phyloP scores from a whole-genome alignment of 1,140 invertebrate genomes.

The Globodera rostochiensis region DNA sequence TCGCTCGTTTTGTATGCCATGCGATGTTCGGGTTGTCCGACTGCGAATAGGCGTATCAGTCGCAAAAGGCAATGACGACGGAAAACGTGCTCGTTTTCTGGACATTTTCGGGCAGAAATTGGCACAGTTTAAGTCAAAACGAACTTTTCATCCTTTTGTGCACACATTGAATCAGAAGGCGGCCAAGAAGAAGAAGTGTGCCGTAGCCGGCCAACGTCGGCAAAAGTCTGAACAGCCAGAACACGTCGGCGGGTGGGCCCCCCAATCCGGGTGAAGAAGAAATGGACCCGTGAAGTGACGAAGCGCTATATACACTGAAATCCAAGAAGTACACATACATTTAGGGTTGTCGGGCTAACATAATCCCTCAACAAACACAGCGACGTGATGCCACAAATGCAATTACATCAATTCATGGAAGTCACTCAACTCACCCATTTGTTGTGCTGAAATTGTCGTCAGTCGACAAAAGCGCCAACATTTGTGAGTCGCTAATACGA shows the following conservation, averaged over 20 bases:
- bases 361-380: no score
- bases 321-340: no score
- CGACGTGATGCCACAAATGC: neutral
- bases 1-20: constrained; percentile 6
- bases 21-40: constrained; percentile 54
- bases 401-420: no score
- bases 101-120: neutral
- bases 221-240: constrained; percentile 22
- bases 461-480: no score
- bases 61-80: constrained; percentile 22
- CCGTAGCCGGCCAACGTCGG: constrained; percentile 15
- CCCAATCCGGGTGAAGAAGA: no score
- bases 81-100: constrained; percentile 36
- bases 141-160: constrained; percentile 11
- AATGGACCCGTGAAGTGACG: no score
- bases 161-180: constrained; percentile 15
- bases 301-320: no score
- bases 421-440: neutral
- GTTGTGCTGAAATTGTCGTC: neutral
- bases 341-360: no score
- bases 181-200: neutral
- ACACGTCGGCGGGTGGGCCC: neutral
- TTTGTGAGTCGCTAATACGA: no score
- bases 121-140: neutral
- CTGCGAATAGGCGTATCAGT: constrained; percentile 46